phyloP scores from a whole-genome alignment of 2,113 vertebrate genomes.

The Columba janthina region DNA sequence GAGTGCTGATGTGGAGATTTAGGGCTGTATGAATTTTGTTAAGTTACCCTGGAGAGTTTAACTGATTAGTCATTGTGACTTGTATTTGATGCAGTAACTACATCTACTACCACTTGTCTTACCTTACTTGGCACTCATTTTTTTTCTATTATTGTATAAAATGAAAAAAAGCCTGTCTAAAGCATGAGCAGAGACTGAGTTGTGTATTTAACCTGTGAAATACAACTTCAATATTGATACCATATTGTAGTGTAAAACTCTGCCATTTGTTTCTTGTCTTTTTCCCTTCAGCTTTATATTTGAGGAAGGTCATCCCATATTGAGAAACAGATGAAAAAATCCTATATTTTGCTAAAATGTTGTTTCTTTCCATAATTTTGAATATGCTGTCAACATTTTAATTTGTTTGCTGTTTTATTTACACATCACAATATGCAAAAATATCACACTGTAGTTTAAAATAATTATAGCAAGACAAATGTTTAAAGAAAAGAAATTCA shows the following conservation, averaged over 20 bases:
- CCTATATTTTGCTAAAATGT: background rate
- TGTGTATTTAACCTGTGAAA: background rate
- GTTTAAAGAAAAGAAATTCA: background rate
- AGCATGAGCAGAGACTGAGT: background rate
- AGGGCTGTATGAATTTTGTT: conserved; percentile 13
- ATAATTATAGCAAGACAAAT: background rate
- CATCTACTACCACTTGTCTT: conserved; percentile 42
- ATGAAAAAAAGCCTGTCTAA: background rate
- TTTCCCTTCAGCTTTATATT: background rate
- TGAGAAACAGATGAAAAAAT: background rate
- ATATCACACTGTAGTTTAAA: background rate
- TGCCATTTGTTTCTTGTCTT: background rate
- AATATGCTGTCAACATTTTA: background rate
- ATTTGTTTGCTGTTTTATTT: background rate
- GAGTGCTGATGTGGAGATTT: conserved; percentile 44
- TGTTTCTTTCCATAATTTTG: background rate
- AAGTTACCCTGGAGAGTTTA: conserved; percentile 43
- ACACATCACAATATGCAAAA: background rate
- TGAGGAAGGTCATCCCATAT: background rate
- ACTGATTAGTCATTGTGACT: conserved; percentile 40
- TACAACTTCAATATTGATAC: background rate
- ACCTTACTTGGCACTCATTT: background rate
- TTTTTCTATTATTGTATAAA: conserved; percentile 24
- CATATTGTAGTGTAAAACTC: background rate
- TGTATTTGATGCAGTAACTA: conserved; percentile 37